phyloP scores from a whole-genome alignment of 2,113 vertebrate species.

The Sporophila hypoxantha region DNA sequence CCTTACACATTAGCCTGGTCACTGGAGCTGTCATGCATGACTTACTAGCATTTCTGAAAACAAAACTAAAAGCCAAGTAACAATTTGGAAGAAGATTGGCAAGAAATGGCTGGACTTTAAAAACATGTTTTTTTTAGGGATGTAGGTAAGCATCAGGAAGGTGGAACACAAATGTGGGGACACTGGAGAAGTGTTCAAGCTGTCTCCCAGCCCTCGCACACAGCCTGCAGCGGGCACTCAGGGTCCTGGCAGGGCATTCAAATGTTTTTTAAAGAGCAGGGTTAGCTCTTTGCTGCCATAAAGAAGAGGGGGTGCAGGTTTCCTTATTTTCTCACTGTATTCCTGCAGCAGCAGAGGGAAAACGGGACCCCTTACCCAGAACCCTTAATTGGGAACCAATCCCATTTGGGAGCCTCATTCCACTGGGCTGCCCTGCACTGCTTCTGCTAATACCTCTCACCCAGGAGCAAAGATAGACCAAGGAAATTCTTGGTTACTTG shows the following conservation, averaged over 20 bases:
- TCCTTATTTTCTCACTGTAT: background rate
- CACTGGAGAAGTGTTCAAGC: fast-evolving
- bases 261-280: background rate
- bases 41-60: background rate
- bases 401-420: background rate
- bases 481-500: background rate
- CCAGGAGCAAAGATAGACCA: background rate
- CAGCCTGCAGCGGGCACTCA: fast-evolving
- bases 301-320: background rate
- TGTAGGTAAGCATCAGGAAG: background rate
- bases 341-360: background rate
- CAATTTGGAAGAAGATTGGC: background rate
- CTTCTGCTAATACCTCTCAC: fast-evolving
- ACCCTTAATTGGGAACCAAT: background rate
- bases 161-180: fast-evolving
- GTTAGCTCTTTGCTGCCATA: background rate
- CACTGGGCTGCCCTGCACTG: background rate
- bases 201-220: fast-evolving
- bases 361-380: background rate
- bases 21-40: background rate
- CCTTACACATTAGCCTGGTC: background rate
- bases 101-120: background rate
- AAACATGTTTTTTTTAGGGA: background rate
- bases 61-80: background rate
- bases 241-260: background rate